phyloP scores from a whole-genome alignment of 2,797 vertebrate species.

The Alca torda region DNA sequence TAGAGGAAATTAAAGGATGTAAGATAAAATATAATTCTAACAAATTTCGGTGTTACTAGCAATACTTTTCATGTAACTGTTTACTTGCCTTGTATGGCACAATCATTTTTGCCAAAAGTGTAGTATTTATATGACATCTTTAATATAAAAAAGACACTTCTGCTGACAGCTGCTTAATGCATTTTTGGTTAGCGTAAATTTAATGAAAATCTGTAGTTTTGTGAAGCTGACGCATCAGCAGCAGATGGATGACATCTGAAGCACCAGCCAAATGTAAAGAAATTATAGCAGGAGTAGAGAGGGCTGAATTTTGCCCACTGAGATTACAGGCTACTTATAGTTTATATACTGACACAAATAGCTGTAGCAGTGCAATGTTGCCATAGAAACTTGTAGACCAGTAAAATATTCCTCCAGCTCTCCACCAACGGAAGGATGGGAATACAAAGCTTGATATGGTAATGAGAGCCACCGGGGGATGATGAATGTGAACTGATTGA shows the following conservation, averaged over 20 bases:
- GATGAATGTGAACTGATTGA: conserved; percentile 49
- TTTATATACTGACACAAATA: conserved; percentile 70
- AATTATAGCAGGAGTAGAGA: background rate
- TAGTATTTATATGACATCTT: background rate
- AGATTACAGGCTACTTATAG: conserved; percentile 72
- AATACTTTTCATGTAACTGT: background rate
- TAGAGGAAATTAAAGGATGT: background rate
- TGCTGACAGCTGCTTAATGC: background rate
- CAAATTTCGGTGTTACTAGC: background rate
- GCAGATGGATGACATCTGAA: conserved; percentile 38
- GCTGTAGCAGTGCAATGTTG: conserved; percentile 63
- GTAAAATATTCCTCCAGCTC: conserved; percentile 53
- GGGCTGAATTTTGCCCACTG: conserved; percentile 8
- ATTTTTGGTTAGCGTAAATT: background rate
- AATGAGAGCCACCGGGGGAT: conserved; percentile 42
- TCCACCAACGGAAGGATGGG: conserved; percentile 39
- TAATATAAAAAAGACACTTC: background rate
- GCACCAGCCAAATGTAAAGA: background rate
- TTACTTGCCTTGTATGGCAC: background rate
- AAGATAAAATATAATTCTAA: background rate
- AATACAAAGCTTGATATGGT: conserved; percentile 42
- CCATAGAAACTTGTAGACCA: conserved; percentile 72
- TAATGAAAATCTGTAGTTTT: background rate
- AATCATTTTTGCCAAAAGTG: background rate
- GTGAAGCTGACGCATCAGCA: background rate